Evolutionary conservation across 2,113 vertebrate genomes (phyloP), one percentile per base, ranked within the genome.

Genomic region (Carassius auratus): DNA sequence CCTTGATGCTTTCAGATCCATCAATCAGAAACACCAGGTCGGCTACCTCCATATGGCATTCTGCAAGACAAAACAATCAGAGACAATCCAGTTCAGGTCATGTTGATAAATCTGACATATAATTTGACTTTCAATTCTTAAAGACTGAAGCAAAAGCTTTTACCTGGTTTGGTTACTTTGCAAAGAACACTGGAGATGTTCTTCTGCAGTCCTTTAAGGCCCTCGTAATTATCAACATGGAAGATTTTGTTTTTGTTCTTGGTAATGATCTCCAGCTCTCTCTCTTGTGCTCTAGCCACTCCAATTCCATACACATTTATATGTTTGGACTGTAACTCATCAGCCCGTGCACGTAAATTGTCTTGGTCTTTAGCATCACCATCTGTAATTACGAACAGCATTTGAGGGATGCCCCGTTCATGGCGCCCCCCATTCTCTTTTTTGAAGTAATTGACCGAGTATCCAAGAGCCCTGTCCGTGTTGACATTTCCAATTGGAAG

Each of bases 21-120:
- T 96, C 95, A 0, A 95, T 38, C 6, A 97, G 89, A 89, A 97
- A 93, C 52, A 97, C 92, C 88, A 97, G 88, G 86, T 96, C 95
- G 6, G 93, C 92, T 68, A 90, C 3, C 61, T 88, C 85, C 17
- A 90, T 93, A 2, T 85, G 78, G 91, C 96, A 96, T 81, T 73
- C 96, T 96, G 88, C 14, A 83, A 85, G 78, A 85, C 17, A 76
- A 8, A 42, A 7, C 4, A 36, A 12, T 36, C 19, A 83, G 5
- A 86, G 19, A 15, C 13, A 30, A 84, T 21, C 33, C 13, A 42
- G 1, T 61, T 10, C 9, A 26, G 21, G 21, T 68, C 52, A 42
- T 71, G 9, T 3, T n/a, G 36, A 71, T 12, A 71, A 71, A 71
- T 69, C 23, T 50, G 26, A 55, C 2, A n/a, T 12, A 33, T 55